A percentile compares a stretch with the other conserved stretches of the same genome.
These are phyloP conservation scores for Pelobates fuscus DNA, from an alignment of 2,113 vertebrate genomes.

Conservation along the genomic window DNA sequence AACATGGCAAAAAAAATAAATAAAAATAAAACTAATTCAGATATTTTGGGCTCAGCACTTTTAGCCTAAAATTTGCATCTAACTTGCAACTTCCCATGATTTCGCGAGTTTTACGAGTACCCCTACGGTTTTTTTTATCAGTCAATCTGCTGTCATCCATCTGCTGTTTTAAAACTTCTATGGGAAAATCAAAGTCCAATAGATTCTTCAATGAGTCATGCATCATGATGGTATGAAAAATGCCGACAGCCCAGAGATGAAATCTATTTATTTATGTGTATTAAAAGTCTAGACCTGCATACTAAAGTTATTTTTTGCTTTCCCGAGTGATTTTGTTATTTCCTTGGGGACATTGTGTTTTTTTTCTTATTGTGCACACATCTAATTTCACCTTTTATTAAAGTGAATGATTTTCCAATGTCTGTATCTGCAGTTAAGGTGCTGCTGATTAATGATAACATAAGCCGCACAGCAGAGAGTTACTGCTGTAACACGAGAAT, in stretches of 20 bases:
- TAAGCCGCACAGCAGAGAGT: not conserved
- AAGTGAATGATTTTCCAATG: conserved; percentile 4
- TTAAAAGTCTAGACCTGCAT: not conserved
- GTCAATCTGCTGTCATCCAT: conserved; percentile 6
- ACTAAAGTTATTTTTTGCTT: conserved; percentile 19
- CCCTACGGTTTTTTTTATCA: conserved; percentile 13
- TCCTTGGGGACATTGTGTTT: not conserved
- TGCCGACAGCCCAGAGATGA: not conserved
- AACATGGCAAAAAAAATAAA: too few species aligned
- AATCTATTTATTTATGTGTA: conserved; percentile 5
- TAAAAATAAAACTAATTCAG: too few species aligned
- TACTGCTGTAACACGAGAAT: too few species aligned
- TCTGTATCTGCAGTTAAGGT: not conserved
- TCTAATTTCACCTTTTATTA: not conserved
- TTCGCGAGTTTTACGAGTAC: too few species aligned
- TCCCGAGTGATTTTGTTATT: not conserved
- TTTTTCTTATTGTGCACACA: not conserved
- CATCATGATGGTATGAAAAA: conserved; percentile 1
- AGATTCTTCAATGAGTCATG: not conserved
- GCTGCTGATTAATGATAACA: not conserved
- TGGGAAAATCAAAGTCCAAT: conserved; percentile 4
- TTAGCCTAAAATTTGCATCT: too few species aligned
- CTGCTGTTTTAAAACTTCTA: not conserved
- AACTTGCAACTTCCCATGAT: too few species aligned
- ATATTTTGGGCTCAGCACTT: too few species aligned